phyloP scores from a whole-genome alignment of 2,113 vertebrate species.

The Thermophis baileyi region DNA sequence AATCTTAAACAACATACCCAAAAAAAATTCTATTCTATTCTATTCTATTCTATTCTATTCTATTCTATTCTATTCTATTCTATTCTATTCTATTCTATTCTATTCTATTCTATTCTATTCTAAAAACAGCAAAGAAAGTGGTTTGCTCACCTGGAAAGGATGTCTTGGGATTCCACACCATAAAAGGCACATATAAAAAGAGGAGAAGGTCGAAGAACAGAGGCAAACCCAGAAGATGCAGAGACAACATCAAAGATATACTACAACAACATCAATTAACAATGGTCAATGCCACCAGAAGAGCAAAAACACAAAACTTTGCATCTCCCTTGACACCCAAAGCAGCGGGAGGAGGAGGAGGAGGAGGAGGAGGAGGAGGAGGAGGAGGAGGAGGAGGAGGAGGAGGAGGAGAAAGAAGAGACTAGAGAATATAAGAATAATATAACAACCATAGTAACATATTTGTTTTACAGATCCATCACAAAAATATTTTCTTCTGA shows the following conservation, averaged over 20 bases:
- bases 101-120: too few relatives aligned
- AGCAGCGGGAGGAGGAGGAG: background rate
- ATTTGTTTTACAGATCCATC: background rate
- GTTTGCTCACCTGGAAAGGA: background rate
- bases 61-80: too few relatives aligned
- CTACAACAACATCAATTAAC: background rate
- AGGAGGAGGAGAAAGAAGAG: background rate
- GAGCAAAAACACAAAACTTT: background rate
- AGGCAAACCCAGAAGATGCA: background rate
- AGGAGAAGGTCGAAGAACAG: background rate
- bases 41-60: too few relatives aligned
- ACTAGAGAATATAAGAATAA: background rate
- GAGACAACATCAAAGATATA: background rate
- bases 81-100: too few relatives aligned
- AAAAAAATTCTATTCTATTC: too few relatives aligned
- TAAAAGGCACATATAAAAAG: background rate
- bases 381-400: background rate
- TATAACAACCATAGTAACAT: background rate
- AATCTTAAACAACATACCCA: background rate
- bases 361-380: background rate
- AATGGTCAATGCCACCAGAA: background rate
- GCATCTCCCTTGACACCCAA: background rate
- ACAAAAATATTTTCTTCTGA: background rate
- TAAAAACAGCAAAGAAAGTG: background rate
- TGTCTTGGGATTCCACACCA: background rate